A percentile compares a stretch with the other conserved stretches of the same genome.
These are phyloP conservation scores for Ricordea florida DNA, from an alignment of 92 coral and sea anemone species.

Conservation along the genomic window DNA sequence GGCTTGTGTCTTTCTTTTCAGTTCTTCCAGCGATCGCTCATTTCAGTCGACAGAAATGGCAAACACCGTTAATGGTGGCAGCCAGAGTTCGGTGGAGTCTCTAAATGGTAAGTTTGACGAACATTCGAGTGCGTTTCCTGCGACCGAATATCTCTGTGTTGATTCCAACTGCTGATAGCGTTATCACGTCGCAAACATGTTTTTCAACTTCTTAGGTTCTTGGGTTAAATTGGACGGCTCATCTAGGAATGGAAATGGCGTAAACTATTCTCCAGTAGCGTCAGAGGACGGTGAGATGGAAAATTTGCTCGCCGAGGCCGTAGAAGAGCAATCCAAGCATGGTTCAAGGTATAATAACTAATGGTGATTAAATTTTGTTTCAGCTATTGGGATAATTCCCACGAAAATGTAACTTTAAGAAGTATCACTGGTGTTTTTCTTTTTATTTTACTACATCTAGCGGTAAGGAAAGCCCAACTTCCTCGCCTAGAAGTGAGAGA, in stretches of 20 bases:
- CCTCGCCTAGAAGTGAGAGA: slow-evolving; percentile 1
- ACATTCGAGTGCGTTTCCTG: slow-evolving; percentile 1
- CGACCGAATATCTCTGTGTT: slow-evolving; percentile 7
- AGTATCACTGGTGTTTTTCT: not conserved
- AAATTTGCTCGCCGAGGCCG: slow-evolving; percentile 93
- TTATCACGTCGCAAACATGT: slow-evolving; percentile 12
- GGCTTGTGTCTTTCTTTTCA: not conserved
- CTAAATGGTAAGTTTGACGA: slow-evolving; percentile 71
- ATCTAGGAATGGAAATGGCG: slow-evolving; percentile 81
- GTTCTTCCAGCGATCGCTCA: not conserved
- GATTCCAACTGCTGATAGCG: not conserved
- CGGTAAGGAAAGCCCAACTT: slow-evolving; percentile 24
- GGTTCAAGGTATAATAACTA: slow-evolving; percentile 47
- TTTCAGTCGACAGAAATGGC: slow-evolving; percentile 29
- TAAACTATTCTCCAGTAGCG: slow-evolving; percentile 83
- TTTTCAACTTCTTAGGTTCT: slow-evolving; percentile 69
- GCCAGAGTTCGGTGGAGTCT: slow-evolving; percentile 89
- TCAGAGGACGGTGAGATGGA: slow-evolving; percentile 96
- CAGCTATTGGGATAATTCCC: no score
- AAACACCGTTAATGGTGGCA: slow-evolving; percentile 70
- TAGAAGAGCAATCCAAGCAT: slow-evolving; percentile 79
- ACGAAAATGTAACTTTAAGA: no score
- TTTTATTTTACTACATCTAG: slow-evolving; percentile 2
- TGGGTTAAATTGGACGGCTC: slow-evolving; percentile 96
- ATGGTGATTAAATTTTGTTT: no score